phyloP scores from a whole-genome alignment of 2,797 vertebrate genomes.

The Sorex maritimensis region DNA sequence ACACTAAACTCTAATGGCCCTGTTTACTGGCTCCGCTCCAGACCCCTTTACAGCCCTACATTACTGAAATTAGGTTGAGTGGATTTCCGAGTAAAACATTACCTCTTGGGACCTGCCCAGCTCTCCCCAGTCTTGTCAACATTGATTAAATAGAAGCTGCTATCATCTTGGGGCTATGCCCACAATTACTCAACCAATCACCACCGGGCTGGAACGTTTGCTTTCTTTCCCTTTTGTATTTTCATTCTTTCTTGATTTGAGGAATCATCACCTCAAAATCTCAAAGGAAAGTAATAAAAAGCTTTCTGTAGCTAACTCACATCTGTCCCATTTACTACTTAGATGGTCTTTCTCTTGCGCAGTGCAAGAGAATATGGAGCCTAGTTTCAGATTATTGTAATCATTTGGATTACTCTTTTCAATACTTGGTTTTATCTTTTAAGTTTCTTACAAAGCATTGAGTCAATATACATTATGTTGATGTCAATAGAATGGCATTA shows the following conservation, averaged over 20 bases:
- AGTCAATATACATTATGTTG: neutral
- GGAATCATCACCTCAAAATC: slow-evolving; percentile 81
- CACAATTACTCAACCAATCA: slow-evolving; percentile 88
- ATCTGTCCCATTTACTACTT: slow-evolving; percentile 77
- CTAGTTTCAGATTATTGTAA: neutral
- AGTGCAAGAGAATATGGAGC: neutral
- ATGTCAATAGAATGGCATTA: neutral
- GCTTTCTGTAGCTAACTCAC: slow-evolving; percentile 68
- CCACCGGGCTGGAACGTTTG: slow-evolving; percentile 85
- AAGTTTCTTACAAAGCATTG: slow-evolving; percentile 55
- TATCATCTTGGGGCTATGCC: slow-evolving; percentile 88
- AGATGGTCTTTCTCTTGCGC: slow-evolving; percentile 43
- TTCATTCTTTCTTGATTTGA: slow-evolving; percentile 86
- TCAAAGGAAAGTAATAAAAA: slow-evolving; percentile 82
- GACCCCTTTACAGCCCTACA: slow-evolving; percentile 90
- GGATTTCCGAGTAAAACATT: slow-evolving; percentile 92
- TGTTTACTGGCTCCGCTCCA: slow-evolving; percentile 89
- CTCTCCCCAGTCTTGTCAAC: slow-evolving; percentile 91
- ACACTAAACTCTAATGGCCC: slow-evolving; percentile 88
- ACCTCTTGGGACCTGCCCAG: slow-evolving; percentile 91
- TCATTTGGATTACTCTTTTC: neutral
- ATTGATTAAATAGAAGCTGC: slow-evolving; percentile 92
- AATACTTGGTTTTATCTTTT: slow-evolving; percentile 26
- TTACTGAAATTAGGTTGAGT: slow-evolving; percentile 93
- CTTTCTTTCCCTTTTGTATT: slow-evolving; percentile 87